Conservation (phyloP, 2,888 invertebrate genomes). For the Tenthredo mesomela region DNA sequence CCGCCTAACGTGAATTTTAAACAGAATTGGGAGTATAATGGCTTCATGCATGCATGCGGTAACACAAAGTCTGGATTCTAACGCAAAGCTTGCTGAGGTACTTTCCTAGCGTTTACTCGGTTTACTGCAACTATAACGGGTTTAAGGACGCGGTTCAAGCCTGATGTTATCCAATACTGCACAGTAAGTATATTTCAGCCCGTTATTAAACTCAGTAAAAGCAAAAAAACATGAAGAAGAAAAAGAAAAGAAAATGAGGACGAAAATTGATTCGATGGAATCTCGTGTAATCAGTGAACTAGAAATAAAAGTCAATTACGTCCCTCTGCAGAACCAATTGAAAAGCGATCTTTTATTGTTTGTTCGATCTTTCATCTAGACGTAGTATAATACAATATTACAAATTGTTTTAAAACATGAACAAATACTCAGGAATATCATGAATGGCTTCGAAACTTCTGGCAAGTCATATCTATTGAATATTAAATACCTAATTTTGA, state of each 20-base stretch:
- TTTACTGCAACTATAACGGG: too few relatives aligned
- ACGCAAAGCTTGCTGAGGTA: too few relatives aligned
- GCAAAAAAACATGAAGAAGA: neutral
- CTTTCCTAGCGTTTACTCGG: too few relatives aligned
- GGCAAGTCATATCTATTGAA: neutral
- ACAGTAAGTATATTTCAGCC: neutral
- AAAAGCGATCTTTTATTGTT: neutral
- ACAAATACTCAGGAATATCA: neutral
- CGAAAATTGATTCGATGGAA: neutral
- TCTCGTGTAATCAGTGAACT: conserved; percentile 26
- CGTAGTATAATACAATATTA: neutral
- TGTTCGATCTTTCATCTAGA: neutral
- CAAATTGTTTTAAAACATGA: neutral
- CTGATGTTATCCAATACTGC: neutral
- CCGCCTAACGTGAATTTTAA: too few relatives aligned
- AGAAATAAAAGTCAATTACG: conserved; percentile 26
- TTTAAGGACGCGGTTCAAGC: neutral
- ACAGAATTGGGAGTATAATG: too few relatives aligned
- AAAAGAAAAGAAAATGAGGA: neutral
- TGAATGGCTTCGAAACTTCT: too few relatives aligned
- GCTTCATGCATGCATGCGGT: too few relatives aligned
- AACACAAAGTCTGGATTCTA: too few relatives aligned
- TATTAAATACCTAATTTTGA: neutral
- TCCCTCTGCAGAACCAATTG: neutral
- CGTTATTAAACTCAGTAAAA: neutral